A percentile compares a stretch with the other conserved stretches of the same genome.
Evolutionary conservation across 2,113 vertebrate genomes (phyloP).

Genomic region (Circaetus gallicus): DNA sequence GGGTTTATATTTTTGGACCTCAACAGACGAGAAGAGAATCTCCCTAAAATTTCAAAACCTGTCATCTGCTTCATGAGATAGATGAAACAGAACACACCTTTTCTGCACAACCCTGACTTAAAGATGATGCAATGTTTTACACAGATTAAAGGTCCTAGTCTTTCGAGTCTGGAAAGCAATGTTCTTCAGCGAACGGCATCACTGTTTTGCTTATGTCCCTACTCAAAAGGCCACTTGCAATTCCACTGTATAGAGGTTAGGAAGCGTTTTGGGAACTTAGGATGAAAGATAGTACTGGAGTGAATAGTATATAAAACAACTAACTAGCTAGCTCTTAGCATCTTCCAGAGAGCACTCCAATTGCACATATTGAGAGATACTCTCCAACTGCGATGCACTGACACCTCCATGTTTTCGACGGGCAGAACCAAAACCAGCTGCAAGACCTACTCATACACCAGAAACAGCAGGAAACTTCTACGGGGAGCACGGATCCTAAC

Average conservation of each 20-base stretch:
- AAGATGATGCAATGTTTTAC: background rate
- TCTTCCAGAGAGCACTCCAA: background rate
- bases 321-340: background rate
- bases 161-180: background rate
- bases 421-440: background rate
- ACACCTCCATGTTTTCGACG: background rate
- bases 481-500: no score
- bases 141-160: background rate
- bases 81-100: background rate
- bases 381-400: background rate
- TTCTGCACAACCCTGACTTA: background rate
- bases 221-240: background rate
- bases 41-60: background rate
- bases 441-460: background rate
- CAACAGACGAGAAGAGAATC: background rate
- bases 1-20: background rate
- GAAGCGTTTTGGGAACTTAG: background rate
- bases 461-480: background rate
- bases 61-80: background rate
- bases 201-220: background rate
- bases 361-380: background rate
- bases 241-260: background rate
- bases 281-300: background rate
- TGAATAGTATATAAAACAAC: background rate
- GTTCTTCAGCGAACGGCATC: background rate